These are phyloP conservation scores for Hydrotaea cyrtoneurina DNA, from an alignment of 2,888 invertebrate genomes.

Conservation along the genomic window DNA sequence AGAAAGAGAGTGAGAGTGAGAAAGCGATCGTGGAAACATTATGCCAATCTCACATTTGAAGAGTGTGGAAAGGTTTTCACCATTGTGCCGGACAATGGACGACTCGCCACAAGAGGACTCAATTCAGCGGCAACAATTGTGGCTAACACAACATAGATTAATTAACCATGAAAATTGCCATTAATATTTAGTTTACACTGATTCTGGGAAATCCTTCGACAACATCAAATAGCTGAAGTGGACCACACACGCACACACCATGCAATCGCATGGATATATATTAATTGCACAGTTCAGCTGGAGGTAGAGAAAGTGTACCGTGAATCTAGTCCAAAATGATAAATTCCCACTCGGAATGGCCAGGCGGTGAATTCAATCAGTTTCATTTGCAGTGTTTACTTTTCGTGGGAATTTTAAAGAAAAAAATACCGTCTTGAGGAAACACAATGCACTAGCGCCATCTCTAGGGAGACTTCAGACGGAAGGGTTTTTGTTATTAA, in stretches of 20 bases:
- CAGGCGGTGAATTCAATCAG: no score
- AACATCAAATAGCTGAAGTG: background rate
- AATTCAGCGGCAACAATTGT: conserved; percentile 48
- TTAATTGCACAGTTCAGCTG: conserved; percentile 29
- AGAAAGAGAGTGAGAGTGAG: background rate
- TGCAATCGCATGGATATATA: background rate
- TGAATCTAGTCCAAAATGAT: no score
- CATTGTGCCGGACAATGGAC: conserved; percentile 45
- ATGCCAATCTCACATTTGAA: conserved; percentile 32
- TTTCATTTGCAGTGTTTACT: no score
- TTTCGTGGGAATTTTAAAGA: no score
- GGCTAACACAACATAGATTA: conserved; percentile 55
- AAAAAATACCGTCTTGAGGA: no score
- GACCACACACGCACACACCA: background rate
- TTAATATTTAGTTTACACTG: conserved; percentile 53
- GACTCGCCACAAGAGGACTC: background rate
- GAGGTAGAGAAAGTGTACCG: background rate
- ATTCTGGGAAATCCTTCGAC: conserved; percentile 52
- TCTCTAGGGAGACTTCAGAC: no score
- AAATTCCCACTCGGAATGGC: no score
- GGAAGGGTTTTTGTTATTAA: no score
- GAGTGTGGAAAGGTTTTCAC: conserved; percentile 61
- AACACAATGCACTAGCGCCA: no score
- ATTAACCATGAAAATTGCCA: conserved; percentile 64
- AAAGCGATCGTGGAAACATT: background rate